Base-by-base conservation (phyloP, 92 coral and sea anemone genomes). In the Umimayanthus chanpuru region DNA sequence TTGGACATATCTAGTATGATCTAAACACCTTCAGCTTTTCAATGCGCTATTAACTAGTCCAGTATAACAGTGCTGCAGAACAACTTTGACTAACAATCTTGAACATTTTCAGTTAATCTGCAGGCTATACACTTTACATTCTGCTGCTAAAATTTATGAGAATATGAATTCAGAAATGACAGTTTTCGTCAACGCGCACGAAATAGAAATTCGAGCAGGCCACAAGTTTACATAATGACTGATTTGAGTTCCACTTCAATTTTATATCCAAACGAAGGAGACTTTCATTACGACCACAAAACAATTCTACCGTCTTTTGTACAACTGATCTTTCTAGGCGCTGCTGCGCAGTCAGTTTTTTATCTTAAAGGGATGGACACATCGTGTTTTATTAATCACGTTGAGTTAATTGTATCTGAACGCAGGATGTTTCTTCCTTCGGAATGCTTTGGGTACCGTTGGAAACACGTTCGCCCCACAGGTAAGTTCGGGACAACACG, bases 111-210 rank as follows among this genome's bases (percentile, higher is more conserved):
- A 20, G 9, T 47, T 20, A 7, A 61, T 9, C 18, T 25, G 21
- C 40, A 26, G 16, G 11, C 28, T 39, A 10, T 64, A 43, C 38
- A 44, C 65, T 44, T 68, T 40, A 44, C 87, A 68, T 70, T 73
- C 41, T 83, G 64, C 70, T 71, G 68, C 44, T 47, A 26, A 70
- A 44, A 70, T 70, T 70, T 83, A 68, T 28, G 66, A 83, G 87
- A 21, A n/a, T 83, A 67, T 70, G 87, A 70, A 83, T 20, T n/a
- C 55, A 47, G n/a, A 73, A 67, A 83, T 70, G 87, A 83, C 79
- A 83, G 78, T 70, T 83, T 83, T 83, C 77, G 87, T 83, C 78
- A 83, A 41, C 87, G 68, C 79, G 44, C 78, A 28, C 78, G 21
- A 82, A 82, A 41, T 67, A 82, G 86, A 82, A 83, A 44, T 47